Evolutionary conservation across 2,797 vertebrate genomes (phyloP).

Genomic region (Acridotheres tristis): DNA sequence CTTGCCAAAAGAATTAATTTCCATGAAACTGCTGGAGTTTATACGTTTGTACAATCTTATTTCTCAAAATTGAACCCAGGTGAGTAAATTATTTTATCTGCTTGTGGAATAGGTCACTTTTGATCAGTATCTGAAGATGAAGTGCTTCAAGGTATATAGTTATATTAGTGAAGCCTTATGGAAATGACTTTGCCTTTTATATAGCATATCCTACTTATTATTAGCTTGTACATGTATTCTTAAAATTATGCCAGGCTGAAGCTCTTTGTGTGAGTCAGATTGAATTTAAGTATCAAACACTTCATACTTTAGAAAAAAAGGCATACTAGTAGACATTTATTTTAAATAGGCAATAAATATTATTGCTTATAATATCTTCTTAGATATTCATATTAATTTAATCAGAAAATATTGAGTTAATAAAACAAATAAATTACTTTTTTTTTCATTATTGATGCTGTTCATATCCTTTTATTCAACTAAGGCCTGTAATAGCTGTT

Average conservation of each 20-base stretch:
- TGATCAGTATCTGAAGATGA: not conserved
- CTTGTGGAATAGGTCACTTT: not conserved
- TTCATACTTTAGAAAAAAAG: not conserved
- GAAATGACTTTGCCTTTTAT: not conserved
- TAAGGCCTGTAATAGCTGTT: not conserved
- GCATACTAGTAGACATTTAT: not conserved
- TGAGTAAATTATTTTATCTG: not conserved
- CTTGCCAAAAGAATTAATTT: not conserved
- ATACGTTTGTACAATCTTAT: not conserved
- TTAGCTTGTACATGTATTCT: not conserved
- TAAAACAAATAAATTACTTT: not conserved
- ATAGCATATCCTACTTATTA: not conserved
- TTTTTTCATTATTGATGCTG: not conserved
- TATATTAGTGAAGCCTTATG: not conserved
- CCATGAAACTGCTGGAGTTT: not conserved
- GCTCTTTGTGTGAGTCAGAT: not conserved
- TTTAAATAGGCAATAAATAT: not conserved
- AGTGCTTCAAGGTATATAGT: not conserved
- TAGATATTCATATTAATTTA: not conserved
- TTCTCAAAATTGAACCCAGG: not conserved
- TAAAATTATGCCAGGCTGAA: not conserved
- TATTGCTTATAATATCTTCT: not conserved
- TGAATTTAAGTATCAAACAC: not conserved
- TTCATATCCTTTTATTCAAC: not conserved
- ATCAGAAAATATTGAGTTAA: not conserved